These are phyloP conservation scores for Drosophila fuyamai DNA, from an alignment of 1,140 invertebrate species.

Conservation along the genomic window DNA sequence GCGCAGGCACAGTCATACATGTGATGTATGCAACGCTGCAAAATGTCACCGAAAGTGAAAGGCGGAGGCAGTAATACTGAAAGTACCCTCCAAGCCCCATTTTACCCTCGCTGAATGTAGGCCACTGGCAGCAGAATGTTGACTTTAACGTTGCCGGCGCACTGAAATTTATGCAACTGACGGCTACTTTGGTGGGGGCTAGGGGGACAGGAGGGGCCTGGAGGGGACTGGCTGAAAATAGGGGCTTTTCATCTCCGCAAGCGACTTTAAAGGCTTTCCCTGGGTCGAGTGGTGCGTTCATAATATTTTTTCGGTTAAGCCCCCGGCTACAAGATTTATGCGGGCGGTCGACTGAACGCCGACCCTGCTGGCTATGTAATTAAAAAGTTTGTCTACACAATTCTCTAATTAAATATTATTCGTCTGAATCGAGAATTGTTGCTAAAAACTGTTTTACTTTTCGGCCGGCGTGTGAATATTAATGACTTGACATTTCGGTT, in stretches of 20 bases:
- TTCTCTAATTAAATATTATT: constrained; percentile 82
- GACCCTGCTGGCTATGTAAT: constrained; percentile 49
- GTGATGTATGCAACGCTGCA: constrained; percentile 56
- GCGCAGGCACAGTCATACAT: constrained; percentile 3
- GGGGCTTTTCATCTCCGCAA: background rate
- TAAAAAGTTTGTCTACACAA: constrained; percentile 81
- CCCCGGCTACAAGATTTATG: constrained; percentile 61
- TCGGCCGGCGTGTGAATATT: constrained; percentile 66
- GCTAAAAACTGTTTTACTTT: constrained; percentile 26
- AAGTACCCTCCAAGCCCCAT: constrained; percentile 48
- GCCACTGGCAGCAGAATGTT: constrained; percentile 77
- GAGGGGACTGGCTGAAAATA: background rate
- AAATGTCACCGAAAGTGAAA: constrained; percentile 80
- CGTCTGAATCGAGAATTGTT: constrained; percentile 50
- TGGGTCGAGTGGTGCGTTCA: constrained; percentile 8
- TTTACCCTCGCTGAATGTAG: constrained; percentile 47
- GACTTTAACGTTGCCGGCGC: constrained; percentile 78
- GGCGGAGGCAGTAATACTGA: constrained; percentile 62
- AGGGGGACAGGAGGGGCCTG: too few species aligned
- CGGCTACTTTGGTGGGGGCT: constrained; percentile 32
- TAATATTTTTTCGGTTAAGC: constrained; percentile 39
- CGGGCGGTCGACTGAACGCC: constrained; percentile 22
- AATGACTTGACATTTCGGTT: constrained; percentile 71
- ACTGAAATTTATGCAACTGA: constrained; percentile 80
- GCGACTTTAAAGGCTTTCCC: constrained; percentile 32